Evolutionary conservation across 2,113 vertebrate genomes (phyloP), one percentile per base, ranked within the genome.

Genomic region (Rallus limicola): DNA sequence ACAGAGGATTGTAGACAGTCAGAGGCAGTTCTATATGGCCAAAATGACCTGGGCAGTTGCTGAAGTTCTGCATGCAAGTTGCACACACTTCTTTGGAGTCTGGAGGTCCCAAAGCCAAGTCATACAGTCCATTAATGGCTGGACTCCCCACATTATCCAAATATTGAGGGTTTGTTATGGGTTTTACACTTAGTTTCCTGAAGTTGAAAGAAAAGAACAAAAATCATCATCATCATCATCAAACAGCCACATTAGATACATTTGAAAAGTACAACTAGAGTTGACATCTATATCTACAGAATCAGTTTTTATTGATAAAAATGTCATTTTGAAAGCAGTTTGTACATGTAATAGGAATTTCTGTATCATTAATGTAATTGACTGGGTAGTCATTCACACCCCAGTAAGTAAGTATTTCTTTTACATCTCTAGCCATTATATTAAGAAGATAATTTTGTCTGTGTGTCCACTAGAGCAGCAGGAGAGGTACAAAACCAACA

Each of bases 161-260:
- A 60, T 99, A 98, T 86, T 97, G 97, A 46, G 97, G 96, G 75
- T 99, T 99, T 1, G 99, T 99, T 92, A 99, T 98, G 13, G 91
- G 7, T 42, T 99, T 99, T 31, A 99, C 98, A 46, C 99, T 99
- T 96, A 99, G 94, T 53, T 99, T 99, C 96, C 99, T 99, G 70
- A 13, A 72, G 16, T 59, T 14, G 78, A 62, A 85, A 90, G 44
- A 64, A 91, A 89, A 62, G 10, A 71, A 48, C 4, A n/a, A 40
- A 88, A 46, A 53, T 20, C 10, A 46, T 1, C 18, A 5, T 19
- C n/a, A 53, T 20, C 10, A 46, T 1, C 46, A 31, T 20, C 1
- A 10, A 65, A 44, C 23, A 80, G 26, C 2, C 11, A 52, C 4
- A 1, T 2, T 2, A 44, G 2, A 42, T 2, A 0, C 10, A 9